Base-by-base conservation (phyloP, 2,113 vertebrate species). In the Dicrurus megarhynchus region DNA sequence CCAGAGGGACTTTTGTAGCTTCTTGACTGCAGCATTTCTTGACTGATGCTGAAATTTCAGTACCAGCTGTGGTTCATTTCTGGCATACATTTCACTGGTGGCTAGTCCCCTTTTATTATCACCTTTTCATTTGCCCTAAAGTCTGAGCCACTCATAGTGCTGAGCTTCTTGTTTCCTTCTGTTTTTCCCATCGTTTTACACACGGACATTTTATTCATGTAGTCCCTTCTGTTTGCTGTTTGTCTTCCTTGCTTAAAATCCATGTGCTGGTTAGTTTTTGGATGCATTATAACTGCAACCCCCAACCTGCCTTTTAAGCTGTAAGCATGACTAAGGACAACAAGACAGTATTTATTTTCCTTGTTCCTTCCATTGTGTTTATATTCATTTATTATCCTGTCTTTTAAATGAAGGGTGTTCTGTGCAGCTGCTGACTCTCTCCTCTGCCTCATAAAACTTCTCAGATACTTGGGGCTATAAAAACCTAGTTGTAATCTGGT, bases 401-500 rank as follows among this genome's bases (percentile, higher is more conserved):
- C 90, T 97, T 91, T 89, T 84, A 85, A 94, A 95, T 87, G 80
- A 69, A 91, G 84, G 89, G 60, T 85, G 37, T 91, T 96, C 77
- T 91, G 32, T 94, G 87, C 81, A 91, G 78, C 84, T 91, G 81
- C 78, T 82, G 81, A 24, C 74, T 92, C 50, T 73, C 79, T 88
- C 89, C 42, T 91, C 41, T 80, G 87, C 61, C 87, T 95, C 91
- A 83, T 95, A 96, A 96, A 97, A 94, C 93, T 93, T 94, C 79
- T 70, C 69, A 9, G 18, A 28, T 87, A 61, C 90, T 88, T 33
- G 70, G 33, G 80, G 91, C 87, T 94, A 83, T 97, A 95, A 93
- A 96, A 92, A 87, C 53, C 41, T 15, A 6, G 84, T 83, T 91
- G 78, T 91, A 94, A 96, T 96, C 91, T 83, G 69, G 63, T 96